phyloP scores from a whole-genome alignment of 2,888 invertebrate genomes.

The Epirrita christyi region DNA sequence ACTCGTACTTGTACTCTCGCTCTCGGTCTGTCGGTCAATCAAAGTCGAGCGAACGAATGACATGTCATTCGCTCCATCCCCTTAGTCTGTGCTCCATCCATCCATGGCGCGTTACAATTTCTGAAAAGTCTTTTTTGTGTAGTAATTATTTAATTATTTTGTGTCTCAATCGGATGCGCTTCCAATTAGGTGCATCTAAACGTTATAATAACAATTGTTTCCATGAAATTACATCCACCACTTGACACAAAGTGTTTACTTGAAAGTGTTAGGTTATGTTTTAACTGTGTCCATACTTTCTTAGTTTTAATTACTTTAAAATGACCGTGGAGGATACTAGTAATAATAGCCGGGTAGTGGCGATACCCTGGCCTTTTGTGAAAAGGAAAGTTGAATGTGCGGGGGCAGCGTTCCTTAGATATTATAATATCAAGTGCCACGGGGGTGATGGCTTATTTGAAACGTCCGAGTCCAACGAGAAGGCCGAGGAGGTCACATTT shows the following conservation, averaged over 20 bases:
- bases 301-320: conserved; percentile 59
- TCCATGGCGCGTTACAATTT: conserved; percentile 60
- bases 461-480: conserved; percentile 71
- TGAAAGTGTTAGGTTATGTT: conserved; percentile 73
- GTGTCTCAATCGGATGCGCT: conserved; percentile 17
- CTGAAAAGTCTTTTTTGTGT: conserved; percentile 40
- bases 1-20: too few species aligned
- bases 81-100: too few species aligned
- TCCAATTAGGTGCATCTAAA: conserved; percentile 9
- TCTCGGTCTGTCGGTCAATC: too few species aligned
- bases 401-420: conserved; percentile 78
- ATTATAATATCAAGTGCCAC: conserved; percentile 78
- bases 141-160: conserved; percentile 19
- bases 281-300: conserved; percentile 63
- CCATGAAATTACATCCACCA: conserved; percentile 20
- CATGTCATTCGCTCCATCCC: conserved; percentile 38
- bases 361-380: conserved; percentile 63
- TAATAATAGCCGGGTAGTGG: conserved; percentile 61
- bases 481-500: conserved; percentile 73
- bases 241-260: conserved; percentile 43
- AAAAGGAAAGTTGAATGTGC: conserved; percentile 80
- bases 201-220: conserved; percentile 11
- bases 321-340: conserved; percentile 71
- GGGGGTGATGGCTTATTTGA: conserved; percentile 75
- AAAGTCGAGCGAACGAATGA: conserved; percentile 5